Conservation (phyloP, 2,888 invertebrate genomes). For the Drosophila mimica region DNA sequence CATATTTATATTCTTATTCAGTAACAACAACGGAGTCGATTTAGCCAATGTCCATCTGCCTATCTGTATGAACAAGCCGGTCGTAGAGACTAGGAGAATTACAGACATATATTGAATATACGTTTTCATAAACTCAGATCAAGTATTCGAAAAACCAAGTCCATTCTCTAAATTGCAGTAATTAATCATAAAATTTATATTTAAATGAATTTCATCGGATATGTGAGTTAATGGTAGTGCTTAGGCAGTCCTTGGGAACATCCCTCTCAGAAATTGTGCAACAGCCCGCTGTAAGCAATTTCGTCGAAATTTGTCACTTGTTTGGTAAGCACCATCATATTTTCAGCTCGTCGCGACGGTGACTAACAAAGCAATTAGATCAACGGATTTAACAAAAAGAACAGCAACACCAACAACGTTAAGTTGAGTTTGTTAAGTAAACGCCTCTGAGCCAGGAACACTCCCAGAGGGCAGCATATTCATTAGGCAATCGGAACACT, state of each 20-base stretch:
- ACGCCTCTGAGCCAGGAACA: constrained; percentile 43
- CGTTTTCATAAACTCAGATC: background rate
- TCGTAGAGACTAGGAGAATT: background rate
- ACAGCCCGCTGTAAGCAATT: constrained; percentile 18
- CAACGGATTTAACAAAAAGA: constrained; percentile 58
- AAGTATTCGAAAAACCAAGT: background rate
- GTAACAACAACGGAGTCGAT: background rate
- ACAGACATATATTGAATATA: background rate
- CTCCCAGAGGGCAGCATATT: constrained; percentile 63
- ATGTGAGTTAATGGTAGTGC: background rate
- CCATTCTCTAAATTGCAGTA: background rate
- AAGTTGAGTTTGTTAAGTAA: constrained; percentile 72
- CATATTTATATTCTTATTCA: background rate
- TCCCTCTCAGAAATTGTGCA: constrained; percentile 17
- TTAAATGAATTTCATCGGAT: background rate
- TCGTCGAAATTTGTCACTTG: background rate
- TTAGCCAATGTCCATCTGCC: background rate
- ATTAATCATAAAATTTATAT: background rate
- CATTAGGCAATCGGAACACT: constrained; percentile 60
- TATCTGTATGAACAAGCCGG: background rate
- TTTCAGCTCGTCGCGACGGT: constrained; percentile 52
- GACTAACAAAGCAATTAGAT: constrained; percentile 79
- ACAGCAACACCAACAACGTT: constrained; percentile 51
- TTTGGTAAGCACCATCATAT: constrained; percentile 61
- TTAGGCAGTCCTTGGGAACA: background rate